Conservation (phyloP, 1,140 invertebrate genomes). For the Sitodiplosis mosellana region DNA sequence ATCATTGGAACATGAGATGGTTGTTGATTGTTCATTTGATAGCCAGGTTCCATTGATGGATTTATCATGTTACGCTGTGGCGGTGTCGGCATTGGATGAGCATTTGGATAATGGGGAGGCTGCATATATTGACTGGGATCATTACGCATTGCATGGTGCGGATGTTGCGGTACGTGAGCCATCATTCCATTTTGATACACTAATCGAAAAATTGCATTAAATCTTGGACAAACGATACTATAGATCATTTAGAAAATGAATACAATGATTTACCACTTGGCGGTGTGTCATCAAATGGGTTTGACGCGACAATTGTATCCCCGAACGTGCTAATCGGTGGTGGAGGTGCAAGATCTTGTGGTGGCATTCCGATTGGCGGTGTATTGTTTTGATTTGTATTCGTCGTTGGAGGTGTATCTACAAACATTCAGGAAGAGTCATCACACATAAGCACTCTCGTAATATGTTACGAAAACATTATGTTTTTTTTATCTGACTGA, state of each 20-base stretch:
- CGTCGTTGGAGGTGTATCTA: too few relatives aligned
- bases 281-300: slow-evolving; percentile 88
- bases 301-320: slow-evolving; percentile 84
- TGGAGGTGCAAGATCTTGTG: slow-evolving; percentile 63
- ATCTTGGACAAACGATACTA: slow-evolving; percentile 22
- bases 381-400: slow-evolving; percentile 7
- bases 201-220: slow-evolving; percentile 23
- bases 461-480: too few relatives aligned
- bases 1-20: too few relatives aligned
- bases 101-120: too few relatives aligned
- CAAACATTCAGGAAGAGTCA: too few relatives aligned
- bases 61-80: too few relatives aligned
- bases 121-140: background rate
- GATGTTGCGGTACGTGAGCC: slow-evolving; percentile 33
- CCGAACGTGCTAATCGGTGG: slow-evolving; percentile 62
- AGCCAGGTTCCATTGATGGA: too few relatives aligned
- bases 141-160: slow-evolving; percentile 44
- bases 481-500: too few relatives aligned
- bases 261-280: slow-evolving; percentile 21
- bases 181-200: slow-evolving; percentile 35
- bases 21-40: too few relatives aligned
- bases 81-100: too few relatives aligned
- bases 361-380: slow-evolving; percentile 37
- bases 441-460: too few relatives aligned
- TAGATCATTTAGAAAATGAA: slow-evolving; percentile 14